A percentile compares a stretch with the other conserved stretches of the same genome.
Evolutionary conservation across 2,113 vertebrate species (phyloP).

Genomic region (Butorides virescens): DNA sequence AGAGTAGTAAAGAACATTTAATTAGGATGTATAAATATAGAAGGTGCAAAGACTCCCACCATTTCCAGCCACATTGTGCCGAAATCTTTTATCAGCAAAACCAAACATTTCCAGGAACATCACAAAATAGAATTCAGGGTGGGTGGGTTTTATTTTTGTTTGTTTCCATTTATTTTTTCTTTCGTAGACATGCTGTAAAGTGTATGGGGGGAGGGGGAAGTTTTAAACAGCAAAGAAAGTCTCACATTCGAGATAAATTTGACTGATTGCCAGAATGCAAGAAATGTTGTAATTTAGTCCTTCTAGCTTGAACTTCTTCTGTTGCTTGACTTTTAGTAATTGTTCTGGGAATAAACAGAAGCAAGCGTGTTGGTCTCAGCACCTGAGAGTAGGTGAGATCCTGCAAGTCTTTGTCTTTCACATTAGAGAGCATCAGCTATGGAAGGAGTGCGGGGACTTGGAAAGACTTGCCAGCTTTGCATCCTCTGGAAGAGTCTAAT

Average conservation of each 20-base stretch:
- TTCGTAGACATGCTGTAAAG: not conserved
- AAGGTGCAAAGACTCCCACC: not conserved
- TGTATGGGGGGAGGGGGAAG: rapidly evolving
- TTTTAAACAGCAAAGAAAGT: not conserved
- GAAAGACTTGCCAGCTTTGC: not conserved
- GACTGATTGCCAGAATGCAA: not conserved
- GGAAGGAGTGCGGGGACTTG: not conserved
- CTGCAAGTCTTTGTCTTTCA: not conserved
- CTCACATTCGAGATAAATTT: not conserved
- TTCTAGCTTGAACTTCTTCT: not conserved
- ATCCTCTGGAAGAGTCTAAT: not conserved
- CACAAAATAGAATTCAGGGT: not conserved
- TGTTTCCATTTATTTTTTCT: not conserved
- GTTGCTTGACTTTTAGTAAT: not conserved
- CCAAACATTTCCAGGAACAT: not conserved
- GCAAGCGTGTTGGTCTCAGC: not conserved
- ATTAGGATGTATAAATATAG: not conserved
- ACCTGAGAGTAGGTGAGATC: not conserved
- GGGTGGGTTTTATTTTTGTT: not conserved
- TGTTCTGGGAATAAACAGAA: not conserved
- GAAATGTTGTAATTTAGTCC: not conserved
- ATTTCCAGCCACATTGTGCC: not conserved
- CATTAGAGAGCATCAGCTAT: not conserved
- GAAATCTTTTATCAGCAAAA: not conserved
- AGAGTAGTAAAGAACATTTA: not conserved